Evolutionary conservation across 2,113 vertebrate species (phyloP).

Genomic region (Petaurus breviceps): DNA sequence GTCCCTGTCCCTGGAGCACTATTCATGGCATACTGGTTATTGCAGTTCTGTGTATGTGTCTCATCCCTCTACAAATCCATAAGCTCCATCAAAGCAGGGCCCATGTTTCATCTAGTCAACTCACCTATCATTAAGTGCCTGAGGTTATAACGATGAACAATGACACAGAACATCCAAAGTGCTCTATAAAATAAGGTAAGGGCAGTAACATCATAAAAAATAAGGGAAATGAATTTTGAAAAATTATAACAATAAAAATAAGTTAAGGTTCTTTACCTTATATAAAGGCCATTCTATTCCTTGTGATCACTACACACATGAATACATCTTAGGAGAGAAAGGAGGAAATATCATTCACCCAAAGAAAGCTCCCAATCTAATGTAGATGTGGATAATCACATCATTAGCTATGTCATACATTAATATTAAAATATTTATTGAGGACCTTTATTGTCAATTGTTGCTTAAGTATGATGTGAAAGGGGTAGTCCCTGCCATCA

Average conservation of each 20-base stretch:
- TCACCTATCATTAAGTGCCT: not conserved
- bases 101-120: not conserved
- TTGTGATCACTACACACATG: not conserved
- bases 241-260: not conserved
- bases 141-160: not conserved
- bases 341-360: not conserved
- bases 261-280: not conserved
- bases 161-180: not conserved
- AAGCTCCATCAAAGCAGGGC: not conserved
- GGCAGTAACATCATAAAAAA: not conserved
- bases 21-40: not conserved
- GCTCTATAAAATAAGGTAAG: not conserved
- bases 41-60: not conserved
- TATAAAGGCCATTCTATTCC: not conserved
- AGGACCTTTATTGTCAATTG: not conserved
- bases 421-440: constrained; percentile 7
- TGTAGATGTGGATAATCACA: not conserved
- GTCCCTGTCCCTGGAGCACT: not conserved
- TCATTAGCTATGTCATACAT: constrained; percentile 15
- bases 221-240: not conserved
- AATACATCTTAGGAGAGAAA: not conserved
- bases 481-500: not conserved
- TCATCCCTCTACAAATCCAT: not conserved
- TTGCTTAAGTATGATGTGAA: constrained; percentile 4
- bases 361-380: constrained; percentile 21